These are phyloP conservation scores for Sesia apiformis DNA, from an alignment of 2,888 invertebrate genomes.

Conservation along the genomic window DNA sequence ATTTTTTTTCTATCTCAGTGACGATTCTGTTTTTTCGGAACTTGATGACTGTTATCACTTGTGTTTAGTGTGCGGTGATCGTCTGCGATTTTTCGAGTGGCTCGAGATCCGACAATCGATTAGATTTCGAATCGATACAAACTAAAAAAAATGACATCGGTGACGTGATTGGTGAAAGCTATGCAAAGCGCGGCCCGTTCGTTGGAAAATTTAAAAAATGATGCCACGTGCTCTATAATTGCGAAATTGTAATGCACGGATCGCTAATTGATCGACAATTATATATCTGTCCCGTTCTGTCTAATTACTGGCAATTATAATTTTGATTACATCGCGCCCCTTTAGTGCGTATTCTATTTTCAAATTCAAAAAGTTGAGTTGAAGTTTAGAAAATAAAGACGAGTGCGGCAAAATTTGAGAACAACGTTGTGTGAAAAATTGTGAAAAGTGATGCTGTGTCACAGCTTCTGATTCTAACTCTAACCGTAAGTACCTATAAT, in stretches of 20 bases:
- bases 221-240: constrained; percentile 59
- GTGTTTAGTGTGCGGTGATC: constrained; percentile 56
- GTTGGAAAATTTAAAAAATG: constrained; percentile 36
- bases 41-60: constrained; percentile 67
- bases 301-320: constrained; percentile 46
- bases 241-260: constrained; percentile 46
- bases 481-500: constrained; percentile 48
- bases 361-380: constrained; percentile 8
- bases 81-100: constrained; percentile 32
- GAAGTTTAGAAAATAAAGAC: constrained; percentile 1
- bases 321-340: constrained; percentile 33
- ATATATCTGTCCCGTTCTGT: constrained; percentile 52
- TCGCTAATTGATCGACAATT: constrained; percentile 54
- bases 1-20: constrained; percentile 54
- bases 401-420: constrained; percentile 19
- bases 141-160: constrained; percentile 56
- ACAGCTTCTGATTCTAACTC: constrained; percentile 30
- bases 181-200: constrained; percentile 6
- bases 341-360: constrained; percentile 8
- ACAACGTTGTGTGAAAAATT: constrained; percentile 34
- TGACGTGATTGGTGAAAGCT: constrained; percentile 39
- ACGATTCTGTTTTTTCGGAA: constrained; percentile 63
- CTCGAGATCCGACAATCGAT: constrained; percentile 16
- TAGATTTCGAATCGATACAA: constrained; percentile 6
- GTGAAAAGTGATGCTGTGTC: constrained; percentile 64